A percentile compares a stretch with the other conserved stretches of the same genome.
phyloP scores from a whole-genome alignment of 2,797 vertebrate species.

The Intellagama lesueurii region DNA sequence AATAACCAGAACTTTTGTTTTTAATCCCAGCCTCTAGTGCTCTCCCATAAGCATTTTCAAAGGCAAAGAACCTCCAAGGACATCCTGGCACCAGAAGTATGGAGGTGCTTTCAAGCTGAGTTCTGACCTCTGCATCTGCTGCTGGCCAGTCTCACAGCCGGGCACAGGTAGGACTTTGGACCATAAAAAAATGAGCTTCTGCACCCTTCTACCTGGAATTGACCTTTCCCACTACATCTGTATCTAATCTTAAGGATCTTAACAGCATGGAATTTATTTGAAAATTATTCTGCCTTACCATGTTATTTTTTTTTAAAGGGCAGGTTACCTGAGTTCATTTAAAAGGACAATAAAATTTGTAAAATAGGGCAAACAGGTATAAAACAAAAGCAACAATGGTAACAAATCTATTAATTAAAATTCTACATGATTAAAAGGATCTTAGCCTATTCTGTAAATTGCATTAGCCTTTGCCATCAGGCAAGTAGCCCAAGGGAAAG shows the following conservation, averaged over 20 bases:
- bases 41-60: not conserved
- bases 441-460: too few relatives aligned
- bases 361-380: not conserved
- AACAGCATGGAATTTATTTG: not conserved
- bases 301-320: not conserved
- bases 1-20: not conserved
- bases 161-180: not conserved
- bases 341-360: not conserved
- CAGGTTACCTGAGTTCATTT: not conserved
- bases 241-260: not conserved
- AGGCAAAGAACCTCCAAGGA: not conserved
- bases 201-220: not conserved
- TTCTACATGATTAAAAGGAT: not conserved
- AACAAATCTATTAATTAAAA: not conserved
- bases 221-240: not conserved
- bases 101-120: not conserved
- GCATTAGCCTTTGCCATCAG: not conserved
- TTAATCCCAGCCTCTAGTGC: not conserved
- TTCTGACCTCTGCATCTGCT: not conserved
- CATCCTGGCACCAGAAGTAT: not conserved
- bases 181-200: not conserved
- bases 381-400: not conserved
- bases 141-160: not conserved
- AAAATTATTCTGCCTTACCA: not conserved
- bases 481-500: not conserved